Percentiles rank a stretch among this genome's conserved stretches.
These are phyloP conservation scores for Cervus canadensis DNA, from an alignment of 2,113 vertebrate genomes.

Conservation along the genomic window DNA sequence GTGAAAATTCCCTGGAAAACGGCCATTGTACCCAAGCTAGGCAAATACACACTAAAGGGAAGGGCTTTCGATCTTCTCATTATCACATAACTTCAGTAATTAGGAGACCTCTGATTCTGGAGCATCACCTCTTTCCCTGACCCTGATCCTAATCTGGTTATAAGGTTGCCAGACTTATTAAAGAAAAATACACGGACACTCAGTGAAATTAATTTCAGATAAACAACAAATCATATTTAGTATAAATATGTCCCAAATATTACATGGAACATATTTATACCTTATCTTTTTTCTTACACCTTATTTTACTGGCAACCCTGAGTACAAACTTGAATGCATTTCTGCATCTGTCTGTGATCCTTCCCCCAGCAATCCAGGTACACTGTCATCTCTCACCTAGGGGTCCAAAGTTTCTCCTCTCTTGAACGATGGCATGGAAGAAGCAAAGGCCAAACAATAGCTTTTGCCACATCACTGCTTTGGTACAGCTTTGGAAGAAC, in stretches of 20 bases:
- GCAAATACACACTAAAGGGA: neutral
- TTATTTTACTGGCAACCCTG: neutral
- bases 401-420: constrained; percentile 92
- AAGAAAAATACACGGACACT: neutral
- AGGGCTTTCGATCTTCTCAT: neutral
- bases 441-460: constrained; percentile 93
- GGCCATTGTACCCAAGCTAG: neutral
- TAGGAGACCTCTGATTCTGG: neutral
- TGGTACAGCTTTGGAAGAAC: constrained; percentile 88
- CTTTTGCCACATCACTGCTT: constrained; percentile 90
- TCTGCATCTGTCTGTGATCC: neutral
- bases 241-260: neutral
- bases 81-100: neutral
- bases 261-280: neutral
- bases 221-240: neutral
- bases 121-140: neutral
- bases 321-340: neutral
- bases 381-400: constrained; percentile 81
- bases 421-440: constrained; percentile 94
- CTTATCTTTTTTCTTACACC: neutral
- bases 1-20: neutral
- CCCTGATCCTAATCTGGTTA: neutral
- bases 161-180: neutral
- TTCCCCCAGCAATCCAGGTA: neutral
- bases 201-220: neutral